Base-by-base conservation (phyloP, 2,888 invertebrate species). In the Ctenicera cuprea region DNA sequence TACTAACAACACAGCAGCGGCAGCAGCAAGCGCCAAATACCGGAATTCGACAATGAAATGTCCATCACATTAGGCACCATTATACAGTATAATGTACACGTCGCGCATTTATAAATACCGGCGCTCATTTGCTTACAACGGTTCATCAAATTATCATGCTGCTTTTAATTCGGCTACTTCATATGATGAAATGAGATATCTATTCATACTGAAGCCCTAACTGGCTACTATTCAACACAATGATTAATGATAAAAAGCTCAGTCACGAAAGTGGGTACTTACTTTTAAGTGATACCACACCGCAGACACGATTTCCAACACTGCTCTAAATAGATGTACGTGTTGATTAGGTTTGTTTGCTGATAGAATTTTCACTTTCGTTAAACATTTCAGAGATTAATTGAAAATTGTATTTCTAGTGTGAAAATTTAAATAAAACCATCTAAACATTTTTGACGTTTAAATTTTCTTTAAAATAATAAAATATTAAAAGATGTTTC, bases 211-310 rank as follows among this genome's bases (percentile, higher is more conserved):
- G 67, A 54, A 43, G 45, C 57, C 54, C 41, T 54, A 38, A 57
- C 67, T 41, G 54, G 61, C 61, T 62, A 61, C 69, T 50, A 69
- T 69, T 69, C 69, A 69, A 18, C 50, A 45, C 48, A 50, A 69
- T 69, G 69, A 69, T 69, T 69, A 69, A 69, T 69, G 69, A 69
- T 45, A 26, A 61, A 67, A 38, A 50, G 50, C 48, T 62, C 45
- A 69, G 50, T 50, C 62, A 26, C 62, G 45, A 62, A 45, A 62
- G 45, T 62, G 26, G 45, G 22, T 62, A 62, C 62, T 62, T 41
- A 16, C 26, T 26, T 38, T 38, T 37, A 18, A 59, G 26, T 59
- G 52, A 30, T 52, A 52, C 52, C 26, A 16, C 45, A 45, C 18
- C 45, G 22, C 26, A 22, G 14, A 52, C 45, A 18, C 45, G 45